Percentiles rank a stretch among this genome's conserved stretches.
These are phyloP conservation scores for Polydrusus cervinus DNA, from an alignment of 2,888 invertebrate genomes.

Conservation along the genomic window DNA sequence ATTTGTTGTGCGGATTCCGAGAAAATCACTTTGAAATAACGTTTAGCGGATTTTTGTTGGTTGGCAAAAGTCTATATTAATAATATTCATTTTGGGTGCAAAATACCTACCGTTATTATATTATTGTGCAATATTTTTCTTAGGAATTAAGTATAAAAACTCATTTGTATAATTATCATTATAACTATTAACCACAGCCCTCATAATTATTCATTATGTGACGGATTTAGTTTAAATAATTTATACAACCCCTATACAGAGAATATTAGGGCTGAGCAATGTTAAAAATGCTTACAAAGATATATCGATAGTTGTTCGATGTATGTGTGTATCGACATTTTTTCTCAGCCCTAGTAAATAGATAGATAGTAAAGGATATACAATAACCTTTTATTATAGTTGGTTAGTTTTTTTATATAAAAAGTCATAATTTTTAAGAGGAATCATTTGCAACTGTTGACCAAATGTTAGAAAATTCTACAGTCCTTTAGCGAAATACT, in stretches of 20 bases:
- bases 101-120: not conserved
- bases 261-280: not conserved
- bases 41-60: too few relatives aligned
- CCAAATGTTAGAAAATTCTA: slow-evolving; percentile 67
- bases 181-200: not conserved
- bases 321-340: not conserved
- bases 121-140: slow-evolving; percentile 30
- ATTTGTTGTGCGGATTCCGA: too few relatives aligned
- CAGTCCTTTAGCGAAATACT: slow-evolving; percentile 65
- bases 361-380: slow-evolving; percentile 3
- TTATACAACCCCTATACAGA: not conserved
- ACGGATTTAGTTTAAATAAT: slow-evolving; percentile 6
- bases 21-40: too few relatives aligned
- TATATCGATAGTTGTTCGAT: not conserved
- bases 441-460: slow-evolving; percentile 64
- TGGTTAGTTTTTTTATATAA: slow-evolving; percentile 54
- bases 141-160: not conserved
- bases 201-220: slow-evolving; percentile 4
- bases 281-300: not conserved
- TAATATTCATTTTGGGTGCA: not conserved
- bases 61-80: too few relatives aligned
- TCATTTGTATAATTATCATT: slow-evolving; percentile 21
- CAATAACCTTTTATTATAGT: slow-evolving; percentile 23
- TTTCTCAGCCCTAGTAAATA: slow-evolving; percentile 3
- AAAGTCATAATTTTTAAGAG: slow-evolving; percentile 52